Evolutionary conservation across 2,797 vertebrate species (phyloP).

Genomic region (Falco peregrinus): DNA sequence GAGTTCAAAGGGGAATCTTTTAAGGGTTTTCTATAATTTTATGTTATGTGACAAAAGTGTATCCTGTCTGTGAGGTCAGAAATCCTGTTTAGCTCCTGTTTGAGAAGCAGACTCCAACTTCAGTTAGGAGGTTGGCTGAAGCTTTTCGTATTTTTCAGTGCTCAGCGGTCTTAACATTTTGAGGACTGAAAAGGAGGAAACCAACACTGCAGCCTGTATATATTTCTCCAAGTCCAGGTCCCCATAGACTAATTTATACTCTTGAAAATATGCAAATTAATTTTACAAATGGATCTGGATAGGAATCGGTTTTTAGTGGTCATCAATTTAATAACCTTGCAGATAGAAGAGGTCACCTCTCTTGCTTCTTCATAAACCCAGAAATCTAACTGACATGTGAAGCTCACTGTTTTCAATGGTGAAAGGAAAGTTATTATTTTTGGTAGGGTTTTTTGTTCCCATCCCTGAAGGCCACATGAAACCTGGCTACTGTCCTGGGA

Average conservation of each 20-base stretch:
- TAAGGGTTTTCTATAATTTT: neutral
- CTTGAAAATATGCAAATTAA: slow-evolving; percentile 39
- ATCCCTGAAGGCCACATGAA: slow-evolving; percentile 45
- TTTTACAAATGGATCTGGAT: slow-evolving; percentile 48
- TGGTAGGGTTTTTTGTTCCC: slow-evolving; percentile 15
- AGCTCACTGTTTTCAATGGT: neutral
- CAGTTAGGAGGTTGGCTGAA: neutral
- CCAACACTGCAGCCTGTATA: neutral
- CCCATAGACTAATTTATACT: neutral
- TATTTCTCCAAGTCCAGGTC: neutral
- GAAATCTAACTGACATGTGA: neutral
- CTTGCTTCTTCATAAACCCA: neutral
- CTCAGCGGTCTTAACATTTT: neutral
- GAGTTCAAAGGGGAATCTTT: neutral
- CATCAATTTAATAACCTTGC: slow-evolving; percentile 27
- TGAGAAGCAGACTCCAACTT: neutral
- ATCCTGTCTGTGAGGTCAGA: neutral
- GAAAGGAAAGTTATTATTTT: slow-evolving; percentile 21
- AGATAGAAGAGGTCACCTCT: slow-evolving; percentile 8
- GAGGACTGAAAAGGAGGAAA: neutral
- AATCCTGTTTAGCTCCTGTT: neutral
- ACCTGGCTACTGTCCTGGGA: slow-evolving; percentile 61
- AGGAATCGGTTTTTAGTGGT: slow-evolving; percentile 13
- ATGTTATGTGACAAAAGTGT: neutral
- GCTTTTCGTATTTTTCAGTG: neutral